Percentiles rank a stretch among this genome's conserved stretches.
Evolutionary conservation across 2,888 invertebrate genomes (phyloP).

Genomic region (Digitonthophagus gazella): DNA sequence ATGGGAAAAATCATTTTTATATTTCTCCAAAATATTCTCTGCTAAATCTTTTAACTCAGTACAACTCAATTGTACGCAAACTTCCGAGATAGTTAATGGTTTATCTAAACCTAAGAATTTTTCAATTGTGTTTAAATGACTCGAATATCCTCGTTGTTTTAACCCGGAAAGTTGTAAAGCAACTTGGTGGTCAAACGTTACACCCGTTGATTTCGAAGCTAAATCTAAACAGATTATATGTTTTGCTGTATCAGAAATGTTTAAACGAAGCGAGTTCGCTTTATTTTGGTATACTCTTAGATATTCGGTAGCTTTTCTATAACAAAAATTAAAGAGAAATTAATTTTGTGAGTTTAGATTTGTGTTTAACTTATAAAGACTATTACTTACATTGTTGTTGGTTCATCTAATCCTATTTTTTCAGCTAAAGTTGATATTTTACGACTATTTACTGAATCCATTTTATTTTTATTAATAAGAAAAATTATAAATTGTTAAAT

Average conservation of each 20-base stretch:
- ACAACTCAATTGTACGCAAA: constrained; percentile 61
- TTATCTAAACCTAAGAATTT: constrained; percentile 62
- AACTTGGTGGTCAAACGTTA: constrained; percentile 57
- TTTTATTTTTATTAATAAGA: background rate
- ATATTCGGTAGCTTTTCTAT: constrained; percentile 58
- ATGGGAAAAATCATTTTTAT: constrained; percentile 54
- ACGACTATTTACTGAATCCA: background rate
- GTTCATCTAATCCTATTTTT: constrained; percentile 21
- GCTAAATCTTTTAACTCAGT: constrained; percentile 52
- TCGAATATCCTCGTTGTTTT: constrained; percentile 57
- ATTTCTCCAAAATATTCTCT: constrained; percentile 56
- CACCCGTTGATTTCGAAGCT: constrained; percentile 55
- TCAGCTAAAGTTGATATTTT: constrained; percentile 7
- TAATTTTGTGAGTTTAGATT: background rate
- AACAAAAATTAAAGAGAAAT: constrained; percentile 2
- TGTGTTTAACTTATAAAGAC: background rate
- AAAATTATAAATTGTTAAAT: too few species aligned
- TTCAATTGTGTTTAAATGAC: constrained; percentile 58
- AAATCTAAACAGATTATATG: constrained; percentile 62
- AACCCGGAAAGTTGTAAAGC: constrained; percentile 60
- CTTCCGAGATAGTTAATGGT: constrained; percentile 53
- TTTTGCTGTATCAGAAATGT: constrained; percentile 60
- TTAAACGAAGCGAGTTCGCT: constrained; percentile 40
- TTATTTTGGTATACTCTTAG: constrained; percentile 55
- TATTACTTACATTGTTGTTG: constrained; percentile 20